Evolutionary conservation across 2,888 invertebrate species (phyloP).

Genomic region (Oxyscelio sp.): DNA sequence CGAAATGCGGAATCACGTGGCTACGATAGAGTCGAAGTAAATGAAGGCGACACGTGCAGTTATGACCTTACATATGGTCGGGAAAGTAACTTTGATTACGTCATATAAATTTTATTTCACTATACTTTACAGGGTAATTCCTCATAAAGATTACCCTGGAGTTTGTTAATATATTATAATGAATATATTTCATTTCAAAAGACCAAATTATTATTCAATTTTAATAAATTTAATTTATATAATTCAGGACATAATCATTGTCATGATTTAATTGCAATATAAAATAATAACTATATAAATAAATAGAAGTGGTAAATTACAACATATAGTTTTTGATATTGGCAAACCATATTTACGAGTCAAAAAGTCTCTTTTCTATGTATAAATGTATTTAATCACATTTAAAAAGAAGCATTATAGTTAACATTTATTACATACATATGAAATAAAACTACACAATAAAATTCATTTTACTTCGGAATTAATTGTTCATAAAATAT

Average conservation of each 20-base stretch:
- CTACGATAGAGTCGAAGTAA: slow-evolving; percentile 37
- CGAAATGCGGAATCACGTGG: slow-evolving; percentile 42
- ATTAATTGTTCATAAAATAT: too few relatives aligned
- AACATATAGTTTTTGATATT: too few relatives aligned
- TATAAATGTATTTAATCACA: too few relatives aligned
- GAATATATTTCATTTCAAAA: background rate
- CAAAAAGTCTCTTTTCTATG: too few relatives aligned
- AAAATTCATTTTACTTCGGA: too few relatives aligned
- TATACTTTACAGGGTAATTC: slow-evolving; percentile 7
- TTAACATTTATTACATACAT: too few relatives aligned
- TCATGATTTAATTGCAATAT: background rate
- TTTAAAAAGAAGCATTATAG: too few relatives aligned
- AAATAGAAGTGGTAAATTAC: too few relatives aligned
- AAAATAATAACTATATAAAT: too few relatives aligned
- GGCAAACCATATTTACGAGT: too few relatives aligned
- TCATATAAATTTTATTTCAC: slow-evolving; percentile 30
- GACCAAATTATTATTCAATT: background rate
- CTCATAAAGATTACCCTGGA: slow-evolving; percentile 2
- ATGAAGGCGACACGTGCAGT: slow-evolving; percentile 28
- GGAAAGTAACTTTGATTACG: slow-evolving; percentile 28
- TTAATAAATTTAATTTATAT: background rate
- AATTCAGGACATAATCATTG: background rate
- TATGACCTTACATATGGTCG: slow-evolving; percentile 23
- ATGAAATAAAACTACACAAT: too few relatives aligned
- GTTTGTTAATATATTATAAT: slow-evolving; percentile 27